phyloP scores from a whole-genome alignment of 2,888 invertebrate genomes.

The Crossocerus cetratus region DNA sequence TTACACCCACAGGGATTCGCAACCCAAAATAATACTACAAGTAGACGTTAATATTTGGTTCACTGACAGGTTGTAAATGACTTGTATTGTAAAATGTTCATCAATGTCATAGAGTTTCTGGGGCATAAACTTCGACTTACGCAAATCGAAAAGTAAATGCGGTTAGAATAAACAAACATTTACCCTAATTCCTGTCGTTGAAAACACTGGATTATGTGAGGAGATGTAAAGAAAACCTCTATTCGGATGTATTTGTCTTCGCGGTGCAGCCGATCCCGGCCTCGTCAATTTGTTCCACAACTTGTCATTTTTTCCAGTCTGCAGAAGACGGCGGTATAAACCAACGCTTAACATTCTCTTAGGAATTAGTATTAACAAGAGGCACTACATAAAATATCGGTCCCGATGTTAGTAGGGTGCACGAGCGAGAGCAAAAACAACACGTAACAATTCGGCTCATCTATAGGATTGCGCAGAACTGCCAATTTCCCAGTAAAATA shows the following conservation, averaged over 20 bases:
- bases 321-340: slow-evolving; percentile 50
- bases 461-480: no score
- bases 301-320: slow-evolving; percentile 38
- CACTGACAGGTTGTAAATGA: slow-evolving; percentile 6
- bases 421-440: no score
- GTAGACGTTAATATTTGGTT: background rate
- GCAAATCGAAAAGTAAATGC: slow-evolving; percentile 5
- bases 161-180: background rate
- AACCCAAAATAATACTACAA: background rate
- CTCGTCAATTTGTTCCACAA: slow-evolving; percentile 41
- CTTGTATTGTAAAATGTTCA: background rate
- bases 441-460: no score
- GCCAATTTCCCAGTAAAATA: no score
- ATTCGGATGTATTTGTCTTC: slow-evolving; percentile 47
- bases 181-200: slow-evolving; percentile 55
- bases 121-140: no score
- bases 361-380: slow-evolving; percentile 22
- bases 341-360: slow-evolving; percentile 56
- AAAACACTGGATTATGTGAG: slow-evolving; percentile 30
- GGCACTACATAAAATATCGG: slow-evolving; percentile 9
- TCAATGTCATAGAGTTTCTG: no score
- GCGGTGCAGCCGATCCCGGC: slow-evolving; percentile 29
- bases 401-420: no score
- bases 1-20: background rate
- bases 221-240: slow-evolving; percentile 36